phyloP scores from a whole-genome alignment of 2,888 invertebrate genomes.

The Eupithecia centaureata region DNA sequence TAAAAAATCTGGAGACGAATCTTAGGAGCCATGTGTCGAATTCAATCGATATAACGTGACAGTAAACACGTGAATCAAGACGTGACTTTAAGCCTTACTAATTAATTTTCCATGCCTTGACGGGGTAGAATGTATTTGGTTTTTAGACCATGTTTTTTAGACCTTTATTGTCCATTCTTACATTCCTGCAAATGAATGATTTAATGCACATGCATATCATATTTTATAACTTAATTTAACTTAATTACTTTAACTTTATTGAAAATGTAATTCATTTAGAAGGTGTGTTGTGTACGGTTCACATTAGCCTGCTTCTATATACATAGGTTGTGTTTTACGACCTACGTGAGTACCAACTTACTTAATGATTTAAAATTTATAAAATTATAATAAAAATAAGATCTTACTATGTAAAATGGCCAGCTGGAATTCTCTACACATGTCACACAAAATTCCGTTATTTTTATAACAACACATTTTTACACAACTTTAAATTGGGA shows the following conservation, averaged over 20 bases:
- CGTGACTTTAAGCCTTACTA: no score
- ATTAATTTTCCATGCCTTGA: no score
- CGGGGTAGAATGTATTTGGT: no score
- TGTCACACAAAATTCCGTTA: conserved; percentile 72
- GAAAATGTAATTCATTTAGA: not conserved
- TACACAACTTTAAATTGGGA: conserved; percentile 41
- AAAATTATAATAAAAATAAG: conserved; percentile 27
- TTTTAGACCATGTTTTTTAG: no score
- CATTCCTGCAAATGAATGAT: no score
- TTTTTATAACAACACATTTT: conserved; percentile 80
- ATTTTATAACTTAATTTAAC: not conserved
- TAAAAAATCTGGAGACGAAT: not conserved
- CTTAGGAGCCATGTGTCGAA: not conserved
- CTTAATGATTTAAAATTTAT: conserved; percentile 5
- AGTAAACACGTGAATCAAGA: not conserved
- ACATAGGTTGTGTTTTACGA: not conserved
- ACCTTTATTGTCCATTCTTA: no score
- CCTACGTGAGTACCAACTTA: not conserved
- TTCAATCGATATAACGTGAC: not conserved
- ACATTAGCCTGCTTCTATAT: not conserved
- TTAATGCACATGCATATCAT: not conserved
- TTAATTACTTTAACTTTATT: not conserved
- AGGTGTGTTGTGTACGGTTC: not conserved
- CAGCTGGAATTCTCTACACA: conserved; percentile 78
- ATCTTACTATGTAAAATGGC: conserved; percentile 75